Base-by-base conservation (phyloP, 92 coral and sea anemone genomes). In the Pocillopora grandis region DNA sequence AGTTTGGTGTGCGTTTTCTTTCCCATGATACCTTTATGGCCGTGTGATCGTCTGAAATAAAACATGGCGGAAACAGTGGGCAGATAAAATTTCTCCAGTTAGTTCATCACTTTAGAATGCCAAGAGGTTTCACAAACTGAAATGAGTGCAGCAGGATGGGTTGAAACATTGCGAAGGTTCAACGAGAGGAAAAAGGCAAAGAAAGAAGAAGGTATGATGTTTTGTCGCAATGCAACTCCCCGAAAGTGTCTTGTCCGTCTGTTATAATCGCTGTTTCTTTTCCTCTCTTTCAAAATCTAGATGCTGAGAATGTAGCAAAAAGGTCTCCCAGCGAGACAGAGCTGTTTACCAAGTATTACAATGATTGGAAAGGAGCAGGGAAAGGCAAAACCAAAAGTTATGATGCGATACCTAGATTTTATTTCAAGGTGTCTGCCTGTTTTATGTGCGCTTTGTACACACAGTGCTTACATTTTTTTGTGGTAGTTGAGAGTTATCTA, bases 331-430 rank as follows among this genome's bases (percentile, higher is more conserved):
- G 87, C 81, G 99, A 96, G 82, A 90, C 95, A 79, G 98, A 96
- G 72, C 90, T 96, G 56, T 96, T 96, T 75, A 90, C 94, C 72
- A 87, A 94, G 71, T 94, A 84, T 79, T 96, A 90, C 77, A 82
- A 75, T 61, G 92, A 94, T 67, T 92, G 96, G 92, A 96, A 96
- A 74, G 98, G 95, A 67, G 82, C 86, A 35, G 73, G 93, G 11
- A 84, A 90, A 85, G 89, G 78, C 35, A 87, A 91, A 66, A 90
- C 91, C 49, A 84, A 87, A 42, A 91, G 90, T 56, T 96, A 87
- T 35, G 79, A 88, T 61, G 88, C 93, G 9, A 96, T 96, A 35
- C 99, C 99, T 57, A 90, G 98, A 75, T 96, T 96, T 83, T 96
- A 96, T 83, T 94, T 89, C 74, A 96, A 96, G 97, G 52, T 42